These are phyloP conservation scores for Plectropomus leopardus DNA, from an alignment of 2,113 vertebrate genomes.

Conservation along the genomic window DNA sequence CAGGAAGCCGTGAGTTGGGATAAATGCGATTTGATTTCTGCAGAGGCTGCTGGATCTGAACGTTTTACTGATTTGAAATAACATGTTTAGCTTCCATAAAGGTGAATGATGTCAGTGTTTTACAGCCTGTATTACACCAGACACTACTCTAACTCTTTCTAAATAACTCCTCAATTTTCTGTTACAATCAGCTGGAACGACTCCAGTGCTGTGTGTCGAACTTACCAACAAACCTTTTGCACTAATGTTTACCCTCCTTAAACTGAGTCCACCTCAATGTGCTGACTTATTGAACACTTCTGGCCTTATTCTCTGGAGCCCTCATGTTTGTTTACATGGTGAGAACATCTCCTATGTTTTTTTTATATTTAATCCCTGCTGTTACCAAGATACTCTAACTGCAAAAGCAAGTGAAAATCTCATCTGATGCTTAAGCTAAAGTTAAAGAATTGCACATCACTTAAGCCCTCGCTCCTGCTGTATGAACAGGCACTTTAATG, in stretches of 20 bases:
- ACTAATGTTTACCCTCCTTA: neutral
- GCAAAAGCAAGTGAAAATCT: slow-evolving; percentile 19
- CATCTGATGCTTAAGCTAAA: slow-evolving; percentile 1
- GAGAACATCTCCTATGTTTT: neutral
- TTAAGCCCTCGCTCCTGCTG: neutral
- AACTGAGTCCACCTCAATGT: slow-evolving; percentile 1
- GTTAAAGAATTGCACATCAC: slow-evolving; percentile 23
- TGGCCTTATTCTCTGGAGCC: neutral
- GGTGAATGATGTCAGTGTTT: neutral
- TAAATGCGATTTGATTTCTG: slow-evolving; percentile 16
- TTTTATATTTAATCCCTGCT: slow-evolving; percentile 1
- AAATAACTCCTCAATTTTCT: neutral
- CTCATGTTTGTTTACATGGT: slow-evolving; percentile 38
- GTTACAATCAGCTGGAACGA: neutral
- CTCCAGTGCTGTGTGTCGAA: neutral
- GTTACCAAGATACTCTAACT: neutral
- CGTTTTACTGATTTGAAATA: slow-evolving; percentile 7
- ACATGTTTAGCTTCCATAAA: neutral
- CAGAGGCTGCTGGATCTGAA: neutral
- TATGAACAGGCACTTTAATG: slow-evolving; percentile 29
- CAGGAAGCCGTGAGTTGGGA: neutral
- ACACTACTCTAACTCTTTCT: neutral
- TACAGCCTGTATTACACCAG: neutral
- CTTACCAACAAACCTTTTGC: neutral
- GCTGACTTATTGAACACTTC: slow-evolving; percentile 9